Percentiles rank a stretch among this genome's conserved stretches.
Conservation (phyloP, 1,140 invertebrate species). For the Leptonema lineaticorne region DNA sequence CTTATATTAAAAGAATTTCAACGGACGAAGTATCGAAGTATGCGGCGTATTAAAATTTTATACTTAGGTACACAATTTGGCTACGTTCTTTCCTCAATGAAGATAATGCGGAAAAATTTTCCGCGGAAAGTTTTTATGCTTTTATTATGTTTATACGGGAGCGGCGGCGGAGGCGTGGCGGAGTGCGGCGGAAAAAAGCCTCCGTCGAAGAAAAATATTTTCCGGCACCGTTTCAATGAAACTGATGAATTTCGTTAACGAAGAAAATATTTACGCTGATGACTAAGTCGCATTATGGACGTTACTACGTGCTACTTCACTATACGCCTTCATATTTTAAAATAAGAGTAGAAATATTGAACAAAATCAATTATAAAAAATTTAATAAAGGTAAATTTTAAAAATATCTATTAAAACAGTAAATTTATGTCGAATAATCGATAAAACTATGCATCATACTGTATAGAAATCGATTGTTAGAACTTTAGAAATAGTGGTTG, state of each 20-base stretch:
- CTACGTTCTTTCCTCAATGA: neutral
- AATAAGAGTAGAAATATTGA: no score
- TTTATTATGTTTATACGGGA: neutral
- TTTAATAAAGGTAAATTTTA: no score
- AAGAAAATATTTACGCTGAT: constrained; percentile 18
- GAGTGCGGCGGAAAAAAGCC: no score
- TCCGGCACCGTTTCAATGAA: constrained; percentile 8
- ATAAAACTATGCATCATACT: no score
- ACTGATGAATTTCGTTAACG: neutral
- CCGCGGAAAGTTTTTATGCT: neutral
- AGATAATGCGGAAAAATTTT: neutral
- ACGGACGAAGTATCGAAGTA: no score
- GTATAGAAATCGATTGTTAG: no score
- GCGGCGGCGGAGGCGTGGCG: neutral
- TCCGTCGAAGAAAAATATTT: constrained; percentile 10
- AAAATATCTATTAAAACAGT: no score
- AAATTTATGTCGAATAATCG: no score
- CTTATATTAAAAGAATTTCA: no score
- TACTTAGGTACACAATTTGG: neutral
- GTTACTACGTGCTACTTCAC: neutral
- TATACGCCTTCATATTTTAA: no score
- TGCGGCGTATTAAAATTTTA: neutral
- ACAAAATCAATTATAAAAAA: no score
- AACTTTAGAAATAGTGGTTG: no score
- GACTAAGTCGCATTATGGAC: neutral